Conservation (phyloP, 1,140 invertebrate species). For the Steinernema feltiae region DNA sequence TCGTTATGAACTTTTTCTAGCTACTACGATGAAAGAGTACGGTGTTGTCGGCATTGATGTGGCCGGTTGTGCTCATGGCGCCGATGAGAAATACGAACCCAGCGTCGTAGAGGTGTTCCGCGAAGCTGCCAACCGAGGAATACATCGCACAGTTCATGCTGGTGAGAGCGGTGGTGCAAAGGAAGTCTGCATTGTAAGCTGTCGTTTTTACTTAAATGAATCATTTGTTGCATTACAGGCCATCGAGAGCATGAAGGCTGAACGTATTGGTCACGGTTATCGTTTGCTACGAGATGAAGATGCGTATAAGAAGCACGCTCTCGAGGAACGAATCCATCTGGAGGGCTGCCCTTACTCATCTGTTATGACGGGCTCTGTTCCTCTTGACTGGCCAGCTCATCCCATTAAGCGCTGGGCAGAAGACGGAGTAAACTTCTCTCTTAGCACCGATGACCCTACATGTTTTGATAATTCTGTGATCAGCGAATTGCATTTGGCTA, state of each 20-base stretch:
- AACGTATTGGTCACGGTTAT: slow-evolving; percentile 67
- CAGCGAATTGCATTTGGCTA: slow-evolving; percentile 62
- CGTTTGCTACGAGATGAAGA: slow-evolving; percentile 61
- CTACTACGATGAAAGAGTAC: slow-evolving; percentile 44
- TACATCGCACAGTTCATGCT: slow-evolving; percentile 65
- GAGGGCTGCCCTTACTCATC: slow-evolving; percentile 65
- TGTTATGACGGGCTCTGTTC: slow-evolving; percentile 63
- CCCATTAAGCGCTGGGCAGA: slow-evolving; percentile 62
- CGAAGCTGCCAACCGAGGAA: slow-evolving; percentile 59
- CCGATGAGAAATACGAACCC: slow-evolving; percentile 50
- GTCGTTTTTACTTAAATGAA: no score
- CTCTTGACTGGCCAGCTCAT: slow-evolving; percentile 51
- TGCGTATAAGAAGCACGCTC: slow-evolving; percentile 60
- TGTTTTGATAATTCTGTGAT: slow-evolving; percentile 61
- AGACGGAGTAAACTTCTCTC: slow-evolving; percentile 65
- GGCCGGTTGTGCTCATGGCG: slow-evolving; percentile 62
- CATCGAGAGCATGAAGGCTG: slow-evolving; percentile 62
- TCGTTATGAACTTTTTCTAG: slow-evolving; percentile 34
- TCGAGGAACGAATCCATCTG: slow-evolving; percentile 61
- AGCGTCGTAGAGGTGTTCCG: slow-evolving; percentile 54
- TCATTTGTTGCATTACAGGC: no score
- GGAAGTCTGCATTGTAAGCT: slow-evolving; percentile 60
- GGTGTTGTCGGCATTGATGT: slow-evolving; percentile 67
- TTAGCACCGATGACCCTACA: slow-evolving; percentile 66
- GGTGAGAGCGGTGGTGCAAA: slow-evolving; percentile 62